Base-by-base conservation (phyloP, 2,113 vertebrate genomes). In the Sakesphorus luctuosus region DNA sequence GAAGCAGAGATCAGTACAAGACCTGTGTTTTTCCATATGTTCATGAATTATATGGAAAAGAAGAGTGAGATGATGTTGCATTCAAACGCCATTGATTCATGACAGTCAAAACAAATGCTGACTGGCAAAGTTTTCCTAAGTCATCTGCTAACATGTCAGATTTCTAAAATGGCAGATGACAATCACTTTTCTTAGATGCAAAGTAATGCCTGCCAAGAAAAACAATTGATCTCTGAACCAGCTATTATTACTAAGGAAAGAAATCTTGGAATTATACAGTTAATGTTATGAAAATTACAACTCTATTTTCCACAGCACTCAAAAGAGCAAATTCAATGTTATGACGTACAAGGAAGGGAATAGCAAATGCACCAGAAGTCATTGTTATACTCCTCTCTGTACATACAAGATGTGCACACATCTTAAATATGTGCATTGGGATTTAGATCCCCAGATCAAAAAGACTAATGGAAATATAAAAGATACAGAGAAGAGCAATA, bases 101-200 rank as follows among this genome's bases (percentile, higher is more conserved):
- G 67, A 43, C 24, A 96, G 90, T 85, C 82, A 93, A 96, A 96
- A 91, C 78, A 96, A 76, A 91, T 26, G 44, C 21, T 0, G 1
- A 85, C 28, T 85, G 53, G 33, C 31, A 90, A 85, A 36, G 31
- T 38, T 85, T 93, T 76, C 62, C 90, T 53, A 85, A 90, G 36
- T 90, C 53, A 68, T 91, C 59, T 83, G 33, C 49, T 83, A 90
- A 82, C 46, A 53, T 47, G 31, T 69, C 62, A 91, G 31, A 52
- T 72, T 91, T 91, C 82, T 92, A 83, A 82, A 91, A 76, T 49
- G 62, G 31, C 62, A 95, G 74, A 87, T 82, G 40, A 73, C 25
- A 26, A 53, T 95, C 71, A 44, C 24, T 95, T 91, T 87, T 72
- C 74, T 91, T 90, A 67, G 53, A 69, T 76, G 18, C 6, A 94